Evolutionary conservation across 2,113 vertebrate species (phyloP).

Genomic region (Ictalurus punctatus): DNA sequence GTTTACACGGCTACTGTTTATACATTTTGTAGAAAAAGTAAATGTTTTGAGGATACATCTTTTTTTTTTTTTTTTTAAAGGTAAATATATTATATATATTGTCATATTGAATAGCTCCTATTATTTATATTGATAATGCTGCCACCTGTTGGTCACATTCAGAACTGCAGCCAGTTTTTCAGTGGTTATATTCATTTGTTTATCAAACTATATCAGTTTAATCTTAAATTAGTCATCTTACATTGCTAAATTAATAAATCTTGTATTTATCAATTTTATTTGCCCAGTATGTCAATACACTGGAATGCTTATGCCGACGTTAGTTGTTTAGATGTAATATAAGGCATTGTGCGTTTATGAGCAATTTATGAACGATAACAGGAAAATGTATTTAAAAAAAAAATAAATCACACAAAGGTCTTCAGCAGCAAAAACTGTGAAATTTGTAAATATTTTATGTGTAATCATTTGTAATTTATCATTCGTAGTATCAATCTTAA

Average conservation of each 20-base stretch:
- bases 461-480: background rate
- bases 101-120: background rate
- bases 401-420: background rate
- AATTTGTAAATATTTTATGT: background rate
- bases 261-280: background rate
- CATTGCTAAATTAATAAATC: too few species aligned
- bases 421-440: background rate
- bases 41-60: background rate
- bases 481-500: background rate
- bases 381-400: background rate
- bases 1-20: background rate
- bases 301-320: background rate
- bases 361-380: background rate
- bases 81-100: too few species aligned
- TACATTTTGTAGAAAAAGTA: background rate
- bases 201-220: background rate
- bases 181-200: background rate
- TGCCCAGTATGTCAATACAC: background rate
- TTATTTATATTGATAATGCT: background rate
- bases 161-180: background rate
- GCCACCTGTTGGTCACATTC: slow-evolving; percentile 16
- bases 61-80: too few species aligned
- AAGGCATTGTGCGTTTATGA: background rate
- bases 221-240: background rate
- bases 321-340: background rate